Percentiles rank a stretch among this genome's conserved stretches.
Evolutionary conservation across 2,797 vertebrate genomes (phyloP).

Genomic region (Harpagifer antarcticus): DNA sequence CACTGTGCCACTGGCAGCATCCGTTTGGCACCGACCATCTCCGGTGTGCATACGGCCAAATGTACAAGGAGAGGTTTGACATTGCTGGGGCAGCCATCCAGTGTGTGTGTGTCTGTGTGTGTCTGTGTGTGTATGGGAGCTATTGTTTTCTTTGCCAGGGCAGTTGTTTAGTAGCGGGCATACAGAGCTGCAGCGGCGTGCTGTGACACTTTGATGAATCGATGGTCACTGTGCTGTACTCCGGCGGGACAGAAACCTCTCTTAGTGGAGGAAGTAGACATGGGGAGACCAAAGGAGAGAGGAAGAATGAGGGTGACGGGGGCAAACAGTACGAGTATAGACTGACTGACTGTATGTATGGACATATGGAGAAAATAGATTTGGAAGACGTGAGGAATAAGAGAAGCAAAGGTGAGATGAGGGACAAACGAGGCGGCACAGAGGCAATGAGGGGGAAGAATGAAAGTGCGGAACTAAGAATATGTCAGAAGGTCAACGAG

Average conservation of each 20-base stretch:
- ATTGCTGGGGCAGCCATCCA: slow-evolving; percentile 71
- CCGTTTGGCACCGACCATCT: slow-evolving; percentile 53
- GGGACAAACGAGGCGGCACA: slow-evolving; percentile 10
- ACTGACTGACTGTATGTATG: slow-evolving; percentile 24
- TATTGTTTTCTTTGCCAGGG: slow-evolving; percentile 77
- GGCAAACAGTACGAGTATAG: slow-evolving; percentile 19
- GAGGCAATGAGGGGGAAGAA: not conserved
- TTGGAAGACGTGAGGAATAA: slow-evolving; percentile 23
- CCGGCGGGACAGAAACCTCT: slow-evolving; percentile 71
- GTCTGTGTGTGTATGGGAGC: slow-evolving; percentile 43
- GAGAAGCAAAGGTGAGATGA: slow-evolving; percentile 38
- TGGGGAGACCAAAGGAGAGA: slow-evolving; percentile 46
- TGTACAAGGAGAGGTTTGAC: slow-evolving; percentile 68
- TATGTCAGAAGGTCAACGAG: slow-evolving; percentile 35
- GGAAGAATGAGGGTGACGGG: slow-evolving; percentile 2
- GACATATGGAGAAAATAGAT: slow-evolving; percentile 46
- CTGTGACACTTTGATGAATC: slow-evolving; percentile 85
- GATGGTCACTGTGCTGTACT: slow-evolving; percentile 62
- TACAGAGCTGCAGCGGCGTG: slow-evolving; percentile 58
- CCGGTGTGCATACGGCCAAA: slow-evolving; percentile 54
- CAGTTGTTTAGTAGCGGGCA: slow-evolving; percentile 76
- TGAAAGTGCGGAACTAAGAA: slow-evolving; percentile 4
- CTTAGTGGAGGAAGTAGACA: slow-evolving; percentile 64
- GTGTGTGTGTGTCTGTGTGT: slow-evolving; percentile 25
- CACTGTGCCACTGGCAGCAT: slow-evolving; percentile 52